Evolutionary conservation across 64 coral and sea anemone genomes (phyloP).

Genomic region (Dendrophyllia cribrosa): DNA sequence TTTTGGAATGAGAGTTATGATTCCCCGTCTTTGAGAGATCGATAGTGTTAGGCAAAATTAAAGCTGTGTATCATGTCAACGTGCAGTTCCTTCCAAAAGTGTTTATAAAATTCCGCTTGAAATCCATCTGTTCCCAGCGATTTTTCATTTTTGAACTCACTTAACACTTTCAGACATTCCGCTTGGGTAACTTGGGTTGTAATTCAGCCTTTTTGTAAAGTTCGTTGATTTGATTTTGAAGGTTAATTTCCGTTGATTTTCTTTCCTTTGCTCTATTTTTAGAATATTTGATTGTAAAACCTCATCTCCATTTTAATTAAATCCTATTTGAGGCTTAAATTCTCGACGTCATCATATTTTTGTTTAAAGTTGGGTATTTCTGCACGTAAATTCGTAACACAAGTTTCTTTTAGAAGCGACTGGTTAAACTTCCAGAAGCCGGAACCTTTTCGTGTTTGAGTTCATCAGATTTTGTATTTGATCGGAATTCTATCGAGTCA

Average conservation of each 20-base stretch:
- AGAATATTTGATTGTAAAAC: background rate
- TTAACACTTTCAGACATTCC: background rate
- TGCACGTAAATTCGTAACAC: background rate
- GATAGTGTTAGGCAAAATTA: slow-evolving; percentile 23
- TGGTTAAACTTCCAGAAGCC: too few relatives aligned
- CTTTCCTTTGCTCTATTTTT: background rate
- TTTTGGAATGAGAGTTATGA: slow-evolving; percentile 48
- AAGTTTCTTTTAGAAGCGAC: background rate
- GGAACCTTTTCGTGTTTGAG: too few relatives aligned
- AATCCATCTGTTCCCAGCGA: background rate
- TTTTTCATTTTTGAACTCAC: background rate
- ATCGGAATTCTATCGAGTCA: too few relatives aligned
- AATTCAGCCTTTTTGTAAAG: background rate
- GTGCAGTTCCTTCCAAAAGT: background rate
- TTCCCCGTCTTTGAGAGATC: slow-evolving; percentile 39
- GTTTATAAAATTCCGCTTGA: background rate
- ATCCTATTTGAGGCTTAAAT: slow-evolving; percentile 1
- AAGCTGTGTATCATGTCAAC: background rate
- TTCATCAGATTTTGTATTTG: too few relatives aligned
- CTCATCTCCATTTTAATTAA: background rate
- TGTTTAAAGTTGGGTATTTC: background rate
- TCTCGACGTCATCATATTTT: background rate
- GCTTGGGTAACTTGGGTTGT: background rate
- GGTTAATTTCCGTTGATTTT: background rate
- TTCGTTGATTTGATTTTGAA: background rate